A percentile compares a stretch with the other conserved stretches of the same genome.
phyloP scores from a whole-genome alignment of 2,113 vertebrate genomes.

The Osmerus eperlanus region DNA sequence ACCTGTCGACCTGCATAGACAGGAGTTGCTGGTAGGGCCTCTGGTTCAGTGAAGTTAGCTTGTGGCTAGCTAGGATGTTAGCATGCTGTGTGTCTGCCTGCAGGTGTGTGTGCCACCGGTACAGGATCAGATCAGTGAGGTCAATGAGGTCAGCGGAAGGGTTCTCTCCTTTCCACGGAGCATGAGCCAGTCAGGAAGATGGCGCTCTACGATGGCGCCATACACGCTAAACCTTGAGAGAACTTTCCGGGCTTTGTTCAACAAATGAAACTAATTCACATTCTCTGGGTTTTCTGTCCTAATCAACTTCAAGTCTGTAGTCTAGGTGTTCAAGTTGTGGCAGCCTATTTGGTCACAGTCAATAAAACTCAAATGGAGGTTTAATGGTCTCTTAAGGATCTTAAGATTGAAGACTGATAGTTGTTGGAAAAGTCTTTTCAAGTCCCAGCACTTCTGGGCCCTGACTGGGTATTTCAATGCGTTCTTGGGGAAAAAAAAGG shows the following conservation, averaged over 20 bases:
- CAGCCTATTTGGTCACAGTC: constrained; percentile 61
- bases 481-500: constrained; percentile 39
- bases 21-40: no score
- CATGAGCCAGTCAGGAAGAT: no score
- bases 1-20: no score
- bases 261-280: constrained; percentile 36
- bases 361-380: constrained; percentile 60
- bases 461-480: constrained; percentile 40
- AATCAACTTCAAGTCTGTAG: constrained; percentile 51
- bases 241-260: no score
- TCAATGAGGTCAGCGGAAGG: no score
- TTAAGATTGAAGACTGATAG: constrained; percentile 59
- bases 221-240: no score
- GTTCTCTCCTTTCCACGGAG: no score
- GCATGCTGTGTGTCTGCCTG: no score
- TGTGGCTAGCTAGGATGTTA: no score
- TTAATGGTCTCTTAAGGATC: constrained; percentile 62
- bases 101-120: no score
- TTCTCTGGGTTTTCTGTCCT: constrained; percentile 44
- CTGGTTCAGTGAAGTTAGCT: no score
- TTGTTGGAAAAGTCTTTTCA: constrained; percentile 52
- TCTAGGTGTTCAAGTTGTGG: constrained; percentile 54
- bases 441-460: constrained; percentile 41
- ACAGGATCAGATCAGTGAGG: not conserved
- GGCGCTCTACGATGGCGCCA: no score